Evolutionary conservation across 2,888 invertebrate genomes (phyloP).

Genomic region (Gerris lacustris): DNA sequence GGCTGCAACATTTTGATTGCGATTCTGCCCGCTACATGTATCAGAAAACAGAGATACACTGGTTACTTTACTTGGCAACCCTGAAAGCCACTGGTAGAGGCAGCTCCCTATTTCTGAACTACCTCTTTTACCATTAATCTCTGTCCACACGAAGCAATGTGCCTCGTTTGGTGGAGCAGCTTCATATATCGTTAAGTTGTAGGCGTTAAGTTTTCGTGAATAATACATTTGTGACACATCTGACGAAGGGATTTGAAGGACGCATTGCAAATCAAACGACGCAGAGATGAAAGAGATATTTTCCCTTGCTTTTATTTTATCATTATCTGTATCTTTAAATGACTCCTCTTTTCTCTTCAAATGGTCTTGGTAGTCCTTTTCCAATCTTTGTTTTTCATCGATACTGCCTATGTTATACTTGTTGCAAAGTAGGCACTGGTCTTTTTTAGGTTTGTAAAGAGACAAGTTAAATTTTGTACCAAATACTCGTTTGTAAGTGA

Average conservation of each 20-base stretch:
- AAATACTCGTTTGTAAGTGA: no score
- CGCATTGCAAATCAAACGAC: constrained; percentile 33
- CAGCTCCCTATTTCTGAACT: constrained; percentile 32
- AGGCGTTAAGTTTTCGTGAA: constrained; percentile 31
- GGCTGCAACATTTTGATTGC: constrained; percentile 6
- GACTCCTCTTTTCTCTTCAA: no score
- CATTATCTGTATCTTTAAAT: no score
- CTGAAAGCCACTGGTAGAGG: constrained; percentile 23
- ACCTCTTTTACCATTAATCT: constrained; percentile 32
- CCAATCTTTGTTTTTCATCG: no score
- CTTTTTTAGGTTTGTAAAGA: no score
- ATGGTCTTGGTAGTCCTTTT: no score
- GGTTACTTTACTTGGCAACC: neutral
- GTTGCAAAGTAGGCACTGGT: no score
- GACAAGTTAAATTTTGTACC: no score
- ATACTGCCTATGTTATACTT: no score
- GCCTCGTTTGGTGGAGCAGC: constrained; percentile 30
- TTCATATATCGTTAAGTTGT: constrained; percentile 34
- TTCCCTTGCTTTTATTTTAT: no score
- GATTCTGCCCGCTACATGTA: constrained; percentile 15
- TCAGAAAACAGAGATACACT: constrained; percentile 11
- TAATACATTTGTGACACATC: constrained; percentile 33
- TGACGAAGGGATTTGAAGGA: constrained; percentile 32
- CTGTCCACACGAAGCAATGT: constrained; percentile 32
- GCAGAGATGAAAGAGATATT: constrained; percentile 30